Conservation (phyloP, 1,140 invertebrate species). For the Drosophila santomea region DNA sequence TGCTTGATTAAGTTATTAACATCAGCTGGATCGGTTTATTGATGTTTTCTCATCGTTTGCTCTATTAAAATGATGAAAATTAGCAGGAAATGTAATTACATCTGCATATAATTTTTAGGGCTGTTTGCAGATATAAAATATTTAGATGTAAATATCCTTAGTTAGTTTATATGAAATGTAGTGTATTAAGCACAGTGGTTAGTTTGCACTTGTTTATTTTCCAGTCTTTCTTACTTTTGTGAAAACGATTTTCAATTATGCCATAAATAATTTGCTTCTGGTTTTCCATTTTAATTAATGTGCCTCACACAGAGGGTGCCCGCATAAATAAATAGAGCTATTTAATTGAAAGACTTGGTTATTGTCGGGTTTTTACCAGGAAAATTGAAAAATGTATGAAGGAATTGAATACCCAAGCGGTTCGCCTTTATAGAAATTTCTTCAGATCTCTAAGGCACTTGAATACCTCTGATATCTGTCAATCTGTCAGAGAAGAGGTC, state of each 20-base stretch:
- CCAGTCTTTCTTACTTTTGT: slow-evolving; percentile 18
- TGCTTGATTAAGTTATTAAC: slow-evolving; percentile 17
- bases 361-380: slow-evolving; percentile 5
- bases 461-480: slow-evolving; percentile 33
- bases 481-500: slow-evolving; percentile 45
- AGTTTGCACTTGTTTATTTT: not conserved
- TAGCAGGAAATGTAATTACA: not conserved
- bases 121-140: too few relatives aligned
- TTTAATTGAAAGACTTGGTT: slow-evolving; percentile 40
- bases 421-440: slow-evolving; percentile 4
- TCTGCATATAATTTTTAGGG: too few relatives aligned
- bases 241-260: slow-evolving; percentile 40
- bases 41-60: slow-evolving; percentile 9
- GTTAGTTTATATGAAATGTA: not conserved
- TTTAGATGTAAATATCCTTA: too few relatives aligned
- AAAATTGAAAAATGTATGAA: slow-evolving; percentile 9
- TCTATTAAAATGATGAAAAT: not conserved
- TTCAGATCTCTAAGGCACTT: not conserved
- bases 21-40: slow-evolving; percentile 30
- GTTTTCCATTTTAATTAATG: slow-evolving; percentile 58
- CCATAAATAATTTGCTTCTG: slow-evolving; percentile 56
- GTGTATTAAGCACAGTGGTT: not conserved
- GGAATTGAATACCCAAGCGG: slow-evolving; percentile 17
- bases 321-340: slow-evolving; percentile 53
- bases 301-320: slow-evolving; percentile 5